Evolutionary conservation across 2,113 vertebrate species (phyloP), one percentile per base, ranked within the genome.

Genomic region (Marcusenius ussheri): DNA sequence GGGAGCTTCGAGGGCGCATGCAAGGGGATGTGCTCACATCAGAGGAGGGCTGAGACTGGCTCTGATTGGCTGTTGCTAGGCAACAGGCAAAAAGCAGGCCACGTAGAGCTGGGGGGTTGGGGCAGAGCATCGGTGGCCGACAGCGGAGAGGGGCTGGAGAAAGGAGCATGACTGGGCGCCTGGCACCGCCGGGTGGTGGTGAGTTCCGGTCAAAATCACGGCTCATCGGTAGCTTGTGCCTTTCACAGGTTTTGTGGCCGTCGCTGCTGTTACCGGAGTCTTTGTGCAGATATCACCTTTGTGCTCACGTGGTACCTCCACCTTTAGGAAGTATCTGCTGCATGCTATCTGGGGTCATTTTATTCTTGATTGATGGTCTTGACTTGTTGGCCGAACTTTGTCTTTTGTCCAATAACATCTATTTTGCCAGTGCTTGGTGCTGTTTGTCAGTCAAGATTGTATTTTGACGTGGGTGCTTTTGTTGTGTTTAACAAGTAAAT

Each of bases 11-110:
- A 80, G 35, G 74, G 35, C 3, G 6, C 31, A 42, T 80, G 13
- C 74, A 17, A 80, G 74, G 74, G 74, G 35, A 1, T 17, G 74
- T 80, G 35, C 74, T 77, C 13, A 8, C 17, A 19, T 80, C 74
- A 80, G 35, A 80, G 74, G 74, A 42, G 74, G 74, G 74, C 35
- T 42, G 74, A 42, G 74, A 80, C 74, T 42, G 74, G 31, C 35
- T 80, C 35, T 66, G 89, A 91, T 93, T 93, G 91, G 74, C 93
- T 91, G 95, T 96, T 96, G 94, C 96, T 94, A 96, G 92, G 95
- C 93, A 93, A 88, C 93, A 66, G 91, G 84, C 90, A 90, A 87
- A 91, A 91, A 90, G 85, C 50, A 53, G 85, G 47, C 24, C 45
- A 31, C 8, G n/a, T 47, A 58, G 90, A 90, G 89, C 83, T 39